Percentiles rank a stretch among this genome's conserved stretches.
These are phyloP conservation scores for Eupithecia centaureata DNA, from an alignment of 2,888 invertebrate genomes.

Conservation along the genomic window DNA sequence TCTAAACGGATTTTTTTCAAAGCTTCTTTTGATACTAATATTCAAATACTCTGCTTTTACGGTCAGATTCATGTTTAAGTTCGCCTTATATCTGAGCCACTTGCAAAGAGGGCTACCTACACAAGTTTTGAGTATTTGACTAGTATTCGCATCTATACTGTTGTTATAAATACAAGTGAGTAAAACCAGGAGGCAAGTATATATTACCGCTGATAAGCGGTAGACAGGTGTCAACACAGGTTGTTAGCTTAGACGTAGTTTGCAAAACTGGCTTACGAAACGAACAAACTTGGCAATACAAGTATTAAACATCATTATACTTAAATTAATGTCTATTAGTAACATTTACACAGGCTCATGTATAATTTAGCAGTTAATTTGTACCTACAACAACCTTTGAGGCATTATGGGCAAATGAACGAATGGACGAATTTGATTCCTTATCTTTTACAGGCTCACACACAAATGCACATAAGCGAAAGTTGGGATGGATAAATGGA, in stretches of 20 bases:
- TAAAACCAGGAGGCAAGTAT: not conserved
- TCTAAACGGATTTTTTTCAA: too few relatives aligned
- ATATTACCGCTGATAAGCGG: not conserved
- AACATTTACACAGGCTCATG: not conserved
- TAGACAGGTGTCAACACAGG: constrained; percentile 8
- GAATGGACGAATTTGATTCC: too few relatives aligned
- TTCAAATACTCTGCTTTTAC: not conserved
- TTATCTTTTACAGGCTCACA: too few relatives aligned
- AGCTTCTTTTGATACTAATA: not conserved
- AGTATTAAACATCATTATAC: constrained; percentile 5
- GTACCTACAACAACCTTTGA: too few relatives aligned
- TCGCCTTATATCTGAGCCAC: not conserved
- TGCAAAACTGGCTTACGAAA: constrained; percentile 8
- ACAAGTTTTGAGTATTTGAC: not conserved
- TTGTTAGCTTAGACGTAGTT: not conserved
- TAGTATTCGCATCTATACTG: not conserved
- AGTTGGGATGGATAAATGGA: too few relatives aligned
- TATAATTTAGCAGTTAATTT: not conserved
- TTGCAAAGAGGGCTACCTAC: not conserved
- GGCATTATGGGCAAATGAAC: too few relatives aligned
- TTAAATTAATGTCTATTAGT: constrained; percentile 3
- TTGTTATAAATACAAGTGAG: not conserved
- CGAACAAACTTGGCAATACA: not conserved
- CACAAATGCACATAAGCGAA: too few relatives aligned
- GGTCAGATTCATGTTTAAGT: not conserved